These are phyloP conservation scores for Nymphalis urticae DNA, from an alignment of 2,888 invertebrate genomes.

Conservation along the genomic window DNA sequence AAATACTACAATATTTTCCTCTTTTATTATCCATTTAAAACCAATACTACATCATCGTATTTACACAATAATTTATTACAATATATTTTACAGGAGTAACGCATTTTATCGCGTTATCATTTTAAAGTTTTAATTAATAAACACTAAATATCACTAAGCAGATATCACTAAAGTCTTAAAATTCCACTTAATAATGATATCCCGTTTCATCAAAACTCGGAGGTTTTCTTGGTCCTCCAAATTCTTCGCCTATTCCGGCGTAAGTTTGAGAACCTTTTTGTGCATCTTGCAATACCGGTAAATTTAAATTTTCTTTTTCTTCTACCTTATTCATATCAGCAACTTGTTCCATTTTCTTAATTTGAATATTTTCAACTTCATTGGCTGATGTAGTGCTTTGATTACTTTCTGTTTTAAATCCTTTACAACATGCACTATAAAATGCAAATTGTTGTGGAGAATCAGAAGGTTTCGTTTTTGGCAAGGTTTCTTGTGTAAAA, in stretches of 20 bases:
- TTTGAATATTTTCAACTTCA: background rate
- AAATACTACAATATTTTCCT: background rate
- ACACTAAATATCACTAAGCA: conserved; percentile 3
- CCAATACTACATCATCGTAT: conserved; percentile 17
- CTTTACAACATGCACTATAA: conserved; percentile 25
- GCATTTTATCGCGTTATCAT: background rate
- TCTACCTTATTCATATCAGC: background rate
- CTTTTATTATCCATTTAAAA: conserved; percentile 9
- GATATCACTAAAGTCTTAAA: conserved; percentile 4
- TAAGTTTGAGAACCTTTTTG: conserved; percentile 40
- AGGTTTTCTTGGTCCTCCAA: conserved; percentile 60
- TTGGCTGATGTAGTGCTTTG: background rate
- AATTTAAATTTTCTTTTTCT: conserved; percentile 2
- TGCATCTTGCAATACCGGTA: conserved; percentile 1
- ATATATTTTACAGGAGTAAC: conserved; percentile 22
- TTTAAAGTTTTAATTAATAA: conserved; percentile 5
- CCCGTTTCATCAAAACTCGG: conserved; percentile 69
- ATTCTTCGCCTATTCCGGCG: conserved; percentile 58
- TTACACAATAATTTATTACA: conserved; percentile 38
- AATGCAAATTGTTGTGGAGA: conserved; percentile 17
- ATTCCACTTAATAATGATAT: conserved; percentile 45
- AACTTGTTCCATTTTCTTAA: background rate
- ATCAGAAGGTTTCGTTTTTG: background rate
- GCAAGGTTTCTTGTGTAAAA: background rate
- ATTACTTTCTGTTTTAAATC: conserved; percentile 3